Percentiles rank a stretch among this genome's conserved stretches.
These are phyloP conservation scores for Drosophila aff. DNA, from an alignment of 1,140 invertebrate genomes.

Conservation along the genomic window DNA sequence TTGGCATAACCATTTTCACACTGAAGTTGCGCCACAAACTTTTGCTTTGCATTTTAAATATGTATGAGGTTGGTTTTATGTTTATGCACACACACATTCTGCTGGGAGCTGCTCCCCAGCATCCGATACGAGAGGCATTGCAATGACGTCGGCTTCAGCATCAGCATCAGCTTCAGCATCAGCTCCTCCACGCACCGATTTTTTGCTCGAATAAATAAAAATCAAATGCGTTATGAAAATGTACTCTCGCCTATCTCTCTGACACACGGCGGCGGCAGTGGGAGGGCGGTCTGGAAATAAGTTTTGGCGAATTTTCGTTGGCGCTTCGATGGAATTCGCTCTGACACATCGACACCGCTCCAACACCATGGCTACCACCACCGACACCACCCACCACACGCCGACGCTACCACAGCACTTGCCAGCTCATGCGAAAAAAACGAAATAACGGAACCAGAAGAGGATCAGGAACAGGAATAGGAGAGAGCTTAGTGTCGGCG, in stretches of 20 bases:
- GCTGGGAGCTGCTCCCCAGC: neutral
- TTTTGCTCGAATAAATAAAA: slow-evolving; percentile 54
- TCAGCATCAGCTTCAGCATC: neutral
- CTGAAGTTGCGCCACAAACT: slow-evolving; percentile 58
- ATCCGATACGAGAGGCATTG: slow-evolving; percentile 15
- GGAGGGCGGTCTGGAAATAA: slow-evolving; percentile 4
- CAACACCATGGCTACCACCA: neutral
- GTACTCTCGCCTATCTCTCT: slow-evolving; percentile 15
- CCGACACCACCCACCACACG: neutral
- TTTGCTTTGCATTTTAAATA: slow-evolving; percentile 66
- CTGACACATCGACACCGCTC: slow-evolving; percentile 20
- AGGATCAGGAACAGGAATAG: slow-evolving; percentile 16
- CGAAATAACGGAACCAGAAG: slow-evolving; percentile 12
- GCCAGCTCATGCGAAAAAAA: slow-evolving; percentile 10
- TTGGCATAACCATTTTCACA: slow-evolving; percentile 53
- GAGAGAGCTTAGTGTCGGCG: too few relatives aligned
- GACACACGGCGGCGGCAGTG: neutral
- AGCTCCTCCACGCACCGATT: slow-evolving; percentile 18
- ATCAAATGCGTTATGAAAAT: slow-evolving; percentile 56
- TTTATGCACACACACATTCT: slow-evolving; percentile 43
- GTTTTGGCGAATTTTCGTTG: slow-evolving; percentile 29
- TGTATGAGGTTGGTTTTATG: slow-evolving; percentile 59
- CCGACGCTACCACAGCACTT: neutral
- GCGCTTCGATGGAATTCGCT: slow-evolving; percentile 13
- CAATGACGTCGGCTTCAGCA: neutral